Conservation (phyloP, 2,888 invertebrate species). For the Athripsodes cinereus region DNA sequence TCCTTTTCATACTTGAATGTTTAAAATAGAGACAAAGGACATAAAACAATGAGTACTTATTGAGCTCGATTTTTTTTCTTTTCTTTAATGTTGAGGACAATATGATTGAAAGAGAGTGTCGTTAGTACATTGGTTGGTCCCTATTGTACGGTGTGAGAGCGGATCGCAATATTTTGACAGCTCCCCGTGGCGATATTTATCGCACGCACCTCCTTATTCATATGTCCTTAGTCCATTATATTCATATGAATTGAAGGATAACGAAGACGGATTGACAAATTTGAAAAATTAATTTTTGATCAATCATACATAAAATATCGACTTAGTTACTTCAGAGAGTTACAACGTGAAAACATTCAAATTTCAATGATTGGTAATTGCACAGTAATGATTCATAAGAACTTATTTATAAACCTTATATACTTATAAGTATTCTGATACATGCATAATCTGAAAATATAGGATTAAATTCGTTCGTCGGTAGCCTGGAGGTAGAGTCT, state of each 20-base stretch:
- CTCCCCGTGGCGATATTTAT: constrained; percentile 26
- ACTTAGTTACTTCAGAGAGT: no score
- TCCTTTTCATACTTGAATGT: not conserved
- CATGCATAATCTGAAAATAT: no score
- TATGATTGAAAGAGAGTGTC: constrained; percentile 16
- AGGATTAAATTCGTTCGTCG: no score
- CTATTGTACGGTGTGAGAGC: constrained; percentile 23
- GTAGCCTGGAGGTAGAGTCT: no score
- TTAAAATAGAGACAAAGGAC: not conserved
- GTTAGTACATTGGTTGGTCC: constrained; percentile 25
- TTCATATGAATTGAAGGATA: not conserved
- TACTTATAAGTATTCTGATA: no score
- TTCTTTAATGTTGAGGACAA: not conserved
- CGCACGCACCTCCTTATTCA: constrained; percentile 7
- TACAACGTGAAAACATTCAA: no score
- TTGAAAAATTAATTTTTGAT: not conserved
- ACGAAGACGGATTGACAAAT: constrained; percentile 1
- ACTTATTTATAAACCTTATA: no score
- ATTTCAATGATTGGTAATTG: no score
- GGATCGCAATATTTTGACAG: constrained; percentile 27
- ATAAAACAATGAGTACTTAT: not conserved
- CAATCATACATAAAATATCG: no score
- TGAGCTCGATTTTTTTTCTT: not conserved
- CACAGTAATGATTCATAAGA: no score
- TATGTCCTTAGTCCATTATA: not conserved